Evolutionary conservation across 1,140 invertebrate species (phyloP).

Genomic region (Onthophagus taurus): DNA sequence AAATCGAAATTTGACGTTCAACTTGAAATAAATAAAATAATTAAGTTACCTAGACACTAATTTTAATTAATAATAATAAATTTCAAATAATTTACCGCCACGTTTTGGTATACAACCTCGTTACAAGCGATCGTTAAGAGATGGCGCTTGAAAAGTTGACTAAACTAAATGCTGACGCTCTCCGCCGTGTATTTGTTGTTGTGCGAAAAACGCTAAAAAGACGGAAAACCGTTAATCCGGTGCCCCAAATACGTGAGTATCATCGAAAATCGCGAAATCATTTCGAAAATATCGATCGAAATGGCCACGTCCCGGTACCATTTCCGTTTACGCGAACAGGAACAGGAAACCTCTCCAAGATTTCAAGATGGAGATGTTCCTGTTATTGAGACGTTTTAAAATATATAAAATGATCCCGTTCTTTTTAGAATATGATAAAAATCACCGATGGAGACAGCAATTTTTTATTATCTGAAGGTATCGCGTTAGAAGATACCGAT

Average conservation of each 20-base stretch:
- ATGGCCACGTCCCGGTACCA: constrained; percentile 27
- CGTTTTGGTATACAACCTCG: too few species aligned
- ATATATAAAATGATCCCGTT: constrained; percentile 11
- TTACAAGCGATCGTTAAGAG: too few species aligned
- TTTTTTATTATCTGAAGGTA: constrained; percentile 18
- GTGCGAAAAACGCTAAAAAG: too few species aligned
- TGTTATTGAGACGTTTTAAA: constrained; percentile 19
- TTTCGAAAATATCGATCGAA: constrained; percentile 23
- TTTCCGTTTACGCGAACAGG: constrained; percentile 36
- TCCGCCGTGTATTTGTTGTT: too few species aligned
- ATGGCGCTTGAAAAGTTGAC: too few species aligned
- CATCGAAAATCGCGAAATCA: not conserved
- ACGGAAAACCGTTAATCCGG: not conserved
- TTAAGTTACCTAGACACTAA: too few species aligned
- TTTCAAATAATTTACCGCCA: too few species aligned
- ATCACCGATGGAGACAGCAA: constrained; percentile 19
- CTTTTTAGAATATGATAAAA: constrained; percentile 32
- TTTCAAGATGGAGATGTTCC: constrained; percentile 31
- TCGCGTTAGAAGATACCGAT: constrained; percentile 14
- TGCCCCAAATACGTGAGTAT: constrained; percentile 4
- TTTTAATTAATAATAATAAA: too few species aligned
- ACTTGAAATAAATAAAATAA: too few species aligned
- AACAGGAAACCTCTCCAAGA: constrained; percentile 37
- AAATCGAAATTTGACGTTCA: too few species aligned
- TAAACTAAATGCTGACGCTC: too few species aligned